phyloP scores from a whole-genome alignment of 2,797 vertebrate species.

The Halcyon badia region DNA sequence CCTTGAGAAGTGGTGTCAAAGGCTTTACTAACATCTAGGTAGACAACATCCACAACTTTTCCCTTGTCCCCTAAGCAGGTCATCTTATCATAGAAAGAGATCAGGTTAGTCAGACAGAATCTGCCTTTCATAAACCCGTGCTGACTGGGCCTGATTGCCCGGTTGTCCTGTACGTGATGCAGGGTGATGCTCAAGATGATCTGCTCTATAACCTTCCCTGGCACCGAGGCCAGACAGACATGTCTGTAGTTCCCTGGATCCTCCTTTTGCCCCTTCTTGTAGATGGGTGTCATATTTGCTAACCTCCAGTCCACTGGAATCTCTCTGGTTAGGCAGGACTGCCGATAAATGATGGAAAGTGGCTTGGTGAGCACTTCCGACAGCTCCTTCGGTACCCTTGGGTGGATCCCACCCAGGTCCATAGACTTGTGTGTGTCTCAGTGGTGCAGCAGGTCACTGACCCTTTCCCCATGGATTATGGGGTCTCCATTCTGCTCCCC shows the following conservation, averaged over 20 bases:
- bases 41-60: neutral
- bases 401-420: no score
- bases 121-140: neutral
- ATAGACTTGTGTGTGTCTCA: neutral
- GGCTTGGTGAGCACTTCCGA: neutral
- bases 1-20: neutral
- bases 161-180: rapidly evolving
- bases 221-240: neutral
- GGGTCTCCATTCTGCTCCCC: neutral
- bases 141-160: neutral
- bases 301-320: neutral
- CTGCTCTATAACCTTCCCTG: neutral
- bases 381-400: neutral
- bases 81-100: neutral
- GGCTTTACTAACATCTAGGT: neutral
- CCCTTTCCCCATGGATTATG: neutral
- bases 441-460: neutral
- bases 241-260: neutral
- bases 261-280: neutral
- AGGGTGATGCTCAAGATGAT: neutral
- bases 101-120: neutral
- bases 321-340: neutral
- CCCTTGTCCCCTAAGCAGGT: rapidly evolving
- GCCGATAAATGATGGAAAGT: neutral
- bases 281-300: neutral